Base-by-base conservation (phyloP, 92 coral and sea anemone species). In the Blastomussa wellsi region DNA sequence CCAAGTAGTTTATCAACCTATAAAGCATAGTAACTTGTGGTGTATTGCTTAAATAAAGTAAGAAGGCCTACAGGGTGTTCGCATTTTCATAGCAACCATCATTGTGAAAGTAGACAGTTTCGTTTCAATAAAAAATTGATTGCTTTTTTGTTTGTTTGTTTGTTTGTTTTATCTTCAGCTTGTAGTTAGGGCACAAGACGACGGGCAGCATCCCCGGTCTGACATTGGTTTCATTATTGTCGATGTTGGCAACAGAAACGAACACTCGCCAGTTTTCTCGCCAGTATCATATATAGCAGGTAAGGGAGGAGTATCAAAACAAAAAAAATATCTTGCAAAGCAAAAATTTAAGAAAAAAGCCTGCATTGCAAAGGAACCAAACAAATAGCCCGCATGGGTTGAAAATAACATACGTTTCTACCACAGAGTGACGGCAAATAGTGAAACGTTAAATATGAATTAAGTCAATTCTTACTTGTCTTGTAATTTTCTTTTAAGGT, bases 221-320 rank as follows among this genome's bases (percentile, higher is more conserved):
- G 86, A 76, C 59, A 29, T 88, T 77, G 94, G 90, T 35, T 80
- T 82, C 32, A 79, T 93, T 52, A 74, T 81, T 60, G 88, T 93
- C 6, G 80, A 75, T 60, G 69, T 88, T 49, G 76, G 74, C 17
- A 84, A 81, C 28, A 77, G 20, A 73, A 91, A 93, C 71, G 84
- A 76, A 19, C 78, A 91, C 48, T 47, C 77, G 39, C 97, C 97
- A 29, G 88, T 77, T 26, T 76, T 93, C 62, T 72, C 78, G 12
- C 71, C 91, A 17, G 4, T 10, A 48, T 64, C 86, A 4, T 89
- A 81, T 80, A 57, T 76, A 39, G 97, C 82, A 66, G 94, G 94
- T 91, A 76, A 76, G 81, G 17, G n/a, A 70, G 3, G 6, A 19
- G 6, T n/a, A 55, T 17, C 17, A 29, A 62, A 1, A 60, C 35